These are phyloP conservation scores for Enoplolaimus lenunculus DNA, from an alignment of 2,888 invertebrate species.

Conservation along the genomic window DNA sequence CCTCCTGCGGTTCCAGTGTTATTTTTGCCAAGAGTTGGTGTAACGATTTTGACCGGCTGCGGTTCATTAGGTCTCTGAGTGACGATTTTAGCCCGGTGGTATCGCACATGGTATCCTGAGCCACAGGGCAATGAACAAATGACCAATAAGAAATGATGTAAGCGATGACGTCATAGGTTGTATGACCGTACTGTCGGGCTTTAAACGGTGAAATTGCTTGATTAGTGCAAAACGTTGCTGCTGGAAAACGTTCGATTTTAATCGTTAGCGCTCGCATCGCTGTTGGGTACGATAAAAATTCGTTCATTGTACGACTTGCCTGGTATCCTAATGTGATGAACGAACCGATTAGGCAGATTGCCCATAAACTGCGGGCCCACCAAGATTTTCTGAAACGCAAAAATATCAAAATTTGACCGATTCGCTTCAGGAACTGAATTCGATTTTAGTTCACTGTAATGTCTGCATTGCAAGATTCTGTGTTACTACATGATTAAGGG, in stretches of 20 bases:
- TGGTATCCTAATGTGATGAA: neutral
- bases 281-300: neutral
- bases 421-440: too few species aligned
- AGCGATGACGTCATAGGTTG: neutral
- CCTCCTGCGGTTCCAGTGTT: neutral
- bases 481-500: too few species aligned
- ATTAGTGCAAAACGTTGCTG: neutral
- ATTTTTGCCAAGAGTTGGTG: neutral
- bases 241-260: neutral
- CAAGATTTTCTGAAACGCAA: neutral
- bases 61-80: neutral
- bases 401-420: too few species aligned
- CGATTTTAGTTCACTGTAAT: too few species aligned
- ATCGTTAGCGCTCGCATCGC: neutral
- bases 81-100: neutral
- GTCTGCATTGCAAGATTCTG: too few species aligned
- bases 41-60: neutral
- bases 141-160: neutral
- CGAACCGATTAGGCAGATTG: neutral
- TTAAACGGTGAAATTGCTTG: neutral
- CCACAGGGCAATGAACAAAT: neutral
- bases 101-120: neutral
- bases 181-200: neutral
- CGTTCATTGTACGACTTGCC: neutral
- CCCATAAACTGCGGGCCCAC: neutral